phyloP scores from a whole-genome alignment of 2,797 vertebrate species.

The Schizothorax lantsangensis region DNA sequence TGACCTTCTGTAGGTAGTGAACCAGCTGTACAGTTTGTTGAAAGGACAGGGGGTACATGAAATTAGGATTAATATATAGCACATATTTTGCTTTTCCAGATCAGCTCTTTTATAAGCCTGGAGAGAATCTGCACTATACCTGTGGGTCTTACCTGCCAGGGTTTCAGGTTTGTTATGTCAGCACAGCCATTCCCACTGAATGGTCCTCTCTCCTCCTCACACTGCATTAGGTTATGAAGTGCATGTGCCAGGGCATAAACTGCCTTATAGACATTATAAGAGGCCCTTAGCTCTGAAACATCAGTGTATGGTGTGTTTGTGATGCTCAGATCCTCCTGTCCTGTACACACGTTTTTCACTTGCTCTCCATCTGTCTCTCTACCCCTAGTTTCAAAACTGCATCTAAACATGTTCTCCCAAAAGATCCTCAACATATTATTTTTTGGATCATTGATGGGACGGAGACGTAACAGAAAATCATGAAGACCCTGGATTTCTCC shows the following conservation, averaged over 20 bases:
- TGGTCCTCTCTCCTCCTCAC: slow-evolving; percentile 71
- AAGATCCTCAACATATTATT: slow-evolving; percentile 56
- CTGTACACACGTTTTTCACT: slow-evolving; percentile 57
- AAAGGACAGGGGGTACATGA: not conserved
- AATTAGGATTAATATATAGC: not conserved
- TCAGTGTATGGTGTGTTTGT: slow-evolving; percentile 71
- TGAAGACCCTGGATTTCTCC: slow-evolving; percentile 72
- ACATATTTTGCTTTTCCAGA: not conserved
- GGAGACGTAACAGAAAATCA: slow-evolving; percentile 64
- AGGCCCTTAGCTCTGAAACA: slow-evolving; percentile 72
- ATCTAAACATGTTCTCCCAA: slow-evolving; percentile 53
- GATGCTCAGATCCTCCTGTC: slow-evolving; percentile 65
- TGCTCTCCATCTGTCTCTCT: not conserved
- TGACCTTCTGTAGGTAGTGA: slow-evolving; percentile 21
- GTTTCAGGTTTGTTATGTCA: slow-evolving; percentile 66
- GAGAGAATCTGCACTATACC: slow-evolving; percentile 44
- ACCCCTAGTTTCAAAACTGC: not conserved
- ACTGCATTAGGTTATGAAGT: slow-evolving; percentile 69
- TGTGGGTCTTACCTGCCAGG: slow-evolving; percentile 73
- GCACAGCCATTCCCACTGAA: slow-evolving; percentile 70
- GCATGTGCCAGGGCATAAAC: slow-evolving; percentile 76
- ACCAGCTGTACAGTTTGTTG: slow-evolving; percentile 2
- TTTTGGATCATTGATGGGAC: slow-evolving; percentile 45
- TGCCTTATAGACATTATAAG: slow-evolving; percentile 74
- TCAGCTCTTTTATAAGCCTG: slow-evolving; percentile 32